Base-by-base conservation (phyloP, 1,140 invertebrate species). In the Drosophila sucinea region DNA sequence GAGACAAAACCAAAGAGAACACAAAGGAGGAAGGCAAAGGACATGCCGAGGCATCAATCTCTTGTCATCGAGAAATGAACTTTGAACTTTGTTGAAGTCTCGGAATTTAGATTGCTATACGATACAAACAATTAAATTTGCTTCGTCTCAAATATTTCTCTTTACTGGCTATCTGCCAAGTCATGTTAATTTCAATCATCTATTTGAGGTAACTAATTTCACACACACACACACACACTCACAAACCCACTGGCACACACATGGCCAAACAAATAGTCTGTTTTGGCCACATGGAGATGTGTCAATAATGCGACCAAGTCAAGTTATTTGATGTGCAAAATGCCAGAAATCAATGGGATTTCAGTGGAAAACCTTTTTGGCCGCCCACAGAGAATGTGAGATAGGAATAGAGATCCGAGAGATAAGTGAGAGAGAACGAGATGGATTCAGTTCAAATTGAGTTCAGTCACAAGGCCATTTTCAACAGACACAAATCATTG, bases 321-420 rank as follows among this genome's bases (percentile, higher is more conserved):
- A 58, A 35, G 56, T 25, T 29, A 63, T 63, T 63, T 51, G 44
- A 51, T 51, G 44, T 51, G 60, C 41, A 47, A 61, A 63, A 44
- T 63, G 41, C 41, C 38, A 30, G 40, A 17, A 44, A 63, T 44
- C 57, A 57, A 40, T 70, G 66, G 58, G 29, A 51, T 56, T 38
- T 60, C 66, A 51, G 56, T 27, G 25, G 29, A 44, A 56, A 69
- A 56, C 51, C 17, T 35, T 58, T 58, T 58, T 11, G 25, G 3
- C 51, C 7, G 17, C n/a, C 25, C 25, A 55, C 51, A 10, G 51
- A 29, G 56, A 35, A 8, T 17, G 32, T 25, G n/a, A 51, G 23
- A 23, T 10, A 17, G 44, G 3, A 1, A 41, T 41, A 17, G 40
- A 41, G 23, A 51, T 27, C 6, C 17, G 35, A 25, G 7, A 47